phyloP scores from a whole-genome alignment of 2,888 invertebrate species.

The Ecdyonurus torrentis region DNA sequence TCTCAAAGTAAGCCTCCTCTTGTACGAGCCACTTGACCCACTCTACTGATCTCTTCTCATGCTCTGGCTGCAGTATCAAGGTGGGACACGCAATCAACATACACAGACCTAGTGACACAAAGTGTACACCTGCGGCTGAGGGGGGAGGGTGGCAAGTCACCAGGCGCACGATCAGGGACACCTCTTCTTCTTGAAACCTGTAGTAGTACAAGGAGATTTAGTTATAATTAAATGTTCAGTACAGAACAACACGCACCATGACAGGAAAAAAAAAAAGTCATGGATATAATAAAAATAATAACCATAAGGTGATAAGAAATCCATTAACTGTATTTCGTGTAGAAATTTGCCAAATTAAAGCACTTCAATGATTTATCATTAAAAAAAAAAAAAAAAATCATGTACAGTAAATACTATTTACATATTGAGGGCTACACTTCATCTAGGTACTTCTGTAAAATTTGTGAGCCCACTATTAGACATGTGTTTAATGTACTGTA shows the following conservation, averaged over 20 bases:
- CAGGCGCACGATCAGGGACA: conserved; percentile 61
- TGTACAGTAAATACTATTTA: too few relatives aligned
- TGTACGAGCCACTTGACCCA: conserved; percentile 90
- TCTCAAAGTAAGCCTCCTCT: conserved; percentile 78
- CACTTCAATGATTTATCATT: too few relatives aligned
- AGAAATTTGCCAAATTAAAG: background rate
- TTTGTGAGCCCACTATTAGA: too few relatives aligned
- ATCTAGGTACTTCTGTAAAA: too few relatives aligned
- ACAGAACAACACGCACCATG: background rate
- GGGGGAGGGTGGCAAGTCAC: conserved; percentile 78
- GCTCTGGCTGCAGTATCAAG: conserved; percentile 52
- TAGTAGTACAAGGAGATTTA: too few relatives aligned
- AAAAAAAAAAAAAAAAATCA: too few relatives aligned
- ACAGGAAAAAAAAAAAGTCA: too few relatives aligned
- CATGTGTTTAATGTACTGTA: too few relatives aligned
- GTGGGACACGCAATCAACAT: conserved; percentile 91
- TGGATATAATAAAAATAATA: conserved; percentile 11
- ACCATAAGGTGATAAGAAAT: background rate
- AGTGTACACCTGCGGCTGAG: conserved; percentile 81
- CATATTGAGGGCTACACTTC: too few relatives aligned
- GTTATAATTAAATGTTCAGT: too few relatives aligned
- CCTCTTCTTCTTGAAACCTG: conserved; percentile 83
- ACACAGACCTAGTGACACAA: conserved; percentile 82
- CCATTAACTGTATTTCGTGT: background rate
- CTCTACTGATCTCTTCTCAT: conserved; percentile 74